Conservation (phyloP, 2,888 invertebrate genomes). For the Euspilapteryx auroguttella region DNA sequence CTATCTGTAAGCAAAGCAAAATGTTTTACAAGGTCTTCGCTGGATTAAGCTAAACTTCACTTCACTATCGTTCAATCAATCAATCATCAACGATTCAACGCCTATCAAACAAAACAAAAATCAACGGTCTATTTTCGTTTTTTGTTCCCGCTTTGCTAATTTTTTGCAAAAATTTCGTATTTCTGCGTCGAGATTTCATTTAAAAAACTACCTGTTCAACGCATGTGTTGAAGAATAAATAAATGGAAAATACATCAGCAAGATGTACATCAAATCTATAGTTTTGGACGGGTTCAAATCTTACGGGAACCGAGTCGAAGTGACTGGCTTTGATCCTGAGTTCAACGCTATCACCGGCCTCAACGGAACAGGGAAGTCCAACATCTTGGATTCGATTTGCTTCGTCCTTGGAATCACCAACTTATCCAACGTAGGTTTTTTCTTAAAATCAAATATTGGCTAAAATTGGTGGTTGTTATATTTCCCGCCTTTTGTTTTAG, state of each 20-base stretch:
- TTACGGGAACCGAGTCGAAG: slow-evolving; percentile 89
- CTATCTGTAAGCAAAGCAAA: no score
- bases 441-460: not conserved
- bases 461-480: slow-evolving; percentile 1
- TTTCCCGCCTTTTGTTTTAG: slow-evolving; percentile 41
- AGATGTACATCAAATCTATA: slow-evolving; percentile 91
- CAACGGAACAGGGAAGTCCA: slow-evolving; percentile 97
- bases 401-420: slow-evolving; percentile 96
- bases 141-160: slow-evolving; percentile 15
- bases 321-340: slow-evolving; percentile 88
- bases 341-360: slow-evolving; percentile 98
- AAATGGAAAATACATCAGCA: slow-evolving; percentile 10
- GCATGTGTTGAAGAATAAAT: slow-evolving; percentile 3
- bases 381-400: slow-evolving; percentile 96
- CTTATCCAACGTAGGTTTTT: slow-evolving; percentile 77
- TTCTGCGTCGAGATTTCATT: not conserved
- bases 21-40: no score
- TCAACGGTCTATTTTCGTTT: slow-evolving; percentile 5
- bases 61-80: no score
- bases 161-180: slow-evolving; percentile 6
- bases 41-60: no score
- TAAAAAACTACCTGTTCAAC: slow-evolving; percentile 4
- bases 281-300: slow-evolving; percentile 98
- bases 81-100: no score
- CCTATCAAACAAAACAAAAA: no score